phyloP scores from a whole-genome alignment of 2,888 invertebrate genomes.

The Cataglyphis albicans region DNA sequence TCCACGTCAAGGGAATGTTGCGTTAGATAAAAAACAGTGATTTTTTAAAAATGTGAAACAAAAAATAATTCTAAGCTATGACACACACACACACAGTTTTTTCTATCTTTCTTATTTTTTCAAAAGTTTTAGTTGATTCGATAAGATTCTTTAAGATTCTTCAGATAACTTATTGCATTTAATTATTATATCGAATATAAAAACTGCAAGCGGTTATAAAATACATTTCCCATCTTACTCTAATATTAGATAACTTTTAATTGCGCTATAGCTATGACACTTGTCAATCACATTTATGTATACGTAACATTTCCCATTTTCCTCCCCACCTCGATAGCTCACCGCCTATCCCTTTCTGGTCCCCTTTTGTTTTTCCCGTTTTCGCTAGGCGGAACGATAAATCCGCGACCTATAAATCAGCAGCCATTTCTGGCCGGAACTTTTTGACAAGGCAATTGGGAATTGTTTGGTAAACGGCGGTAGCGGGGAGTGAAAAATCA shows the following conservation, averaged over 20 bases:
- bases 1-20: conserved; percentile 14
- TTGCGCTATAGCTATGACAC: conserved; percentile 8
- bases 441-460: conserved; percentile 85
- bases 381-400: conserved; percentile 73
- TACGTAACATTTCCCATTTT: conserved; percentile 28
- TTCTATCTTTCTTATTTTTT: not conserved
- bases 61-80: not conserved
- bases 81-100: not conserved
- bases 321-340: conserved; percentile 25
- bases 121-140: not conserved
- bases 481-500: conserved; percentile 74
- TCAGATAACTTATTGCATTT: not conserved
- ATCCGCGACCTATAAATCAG: conserved; percentile 81
- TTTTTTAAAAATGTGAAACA: not conserved
- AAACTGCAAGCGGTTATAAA: not conserved
- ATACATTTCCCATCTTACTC: not conserved
- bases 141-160: not conserved
- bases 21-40: conserved; percentile 22
- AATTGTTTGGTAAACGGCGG: conserved; percentile 83
- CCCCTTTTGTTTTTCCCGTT: conserved; percentile 71
- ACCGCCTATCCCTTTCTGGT: conserved; percentile 37
- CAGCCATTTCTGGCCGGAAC: conserved; percentile 82
- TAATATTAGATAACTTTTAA: conserved; percentile 7
- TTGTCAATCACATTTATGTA: conserved; percentile 11
- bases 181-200: not conserved